These are phyloP conservation scores for Sycobia sp. DNA, from an alignment of 1,140 invertebrate genomes.

Conservation along the genomic window DNA sequence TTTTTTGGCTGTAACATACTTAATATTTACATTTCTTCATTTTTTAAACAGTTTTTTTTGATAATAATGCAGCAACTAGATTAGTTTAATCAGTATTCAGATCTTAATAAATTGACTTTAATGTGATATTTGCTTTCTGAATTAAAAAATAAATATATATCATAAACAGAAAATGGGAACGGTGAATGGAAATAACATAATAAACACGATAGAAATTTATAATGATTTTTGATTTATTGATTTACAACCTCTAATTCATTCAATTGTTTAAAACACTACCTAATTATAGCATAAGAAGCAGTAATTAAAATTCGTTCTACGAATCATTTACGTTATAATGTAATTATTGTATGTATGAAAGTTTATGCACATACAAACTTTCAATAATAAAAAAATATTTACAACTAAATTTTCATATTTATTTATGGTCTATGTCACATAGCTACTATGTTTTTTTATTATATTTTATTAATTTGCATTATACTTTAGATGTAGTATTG, in stretches of 20 bases:
- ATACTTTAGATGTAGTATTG: conserved; percentile 50
- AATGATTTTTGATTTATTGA: conserved; percentile 55
- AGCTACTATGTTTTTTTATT: conserved; percentile 35
- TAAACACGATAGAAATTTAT: conserved; percentile 34
- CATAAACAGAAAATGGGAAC: too few relatives aligned
- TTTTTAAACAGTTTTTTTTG: too few relatives aligned
- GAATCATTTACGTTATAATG: conserved; percentile 50
- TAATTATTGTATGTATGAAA: conserved; percentile 45
- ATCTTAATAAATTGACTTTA: too few relatives aligned
- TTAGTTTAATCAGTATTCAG: too few relatives aligned
- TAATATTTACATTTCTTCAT: too few relatives aligned
- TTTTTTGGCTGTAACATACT: too few relatives aligned
- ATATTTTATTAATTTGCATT: conserved; percentile 41
- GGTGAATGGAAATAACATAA: too few relatives aligned
- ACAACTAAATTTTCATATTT: conserved; percentile 51
- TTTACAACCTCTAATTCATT: conserved; percentile 53
- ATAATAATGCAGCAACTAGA: too few relatives aligned
- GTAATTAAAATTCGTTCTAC: conserved; percentile 58
- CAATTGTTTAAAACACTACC: conserved; percentile 49
- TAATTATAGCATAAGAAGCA: conserved; percentile 55
- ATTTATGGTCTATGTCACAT: conserved; percentile 39
- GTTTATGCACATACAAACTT: conserved; percentile 44
- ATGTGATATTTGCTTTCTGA: too few relatives aligned
- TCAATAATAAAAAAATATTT: conserved; percentile 56
- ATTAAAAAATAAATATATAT: too few relatives aligned